Evolutionary conservation across 2,797 vertebrate species (phyloP).

Genomic region (Sphenodon punctatus): DNA sequence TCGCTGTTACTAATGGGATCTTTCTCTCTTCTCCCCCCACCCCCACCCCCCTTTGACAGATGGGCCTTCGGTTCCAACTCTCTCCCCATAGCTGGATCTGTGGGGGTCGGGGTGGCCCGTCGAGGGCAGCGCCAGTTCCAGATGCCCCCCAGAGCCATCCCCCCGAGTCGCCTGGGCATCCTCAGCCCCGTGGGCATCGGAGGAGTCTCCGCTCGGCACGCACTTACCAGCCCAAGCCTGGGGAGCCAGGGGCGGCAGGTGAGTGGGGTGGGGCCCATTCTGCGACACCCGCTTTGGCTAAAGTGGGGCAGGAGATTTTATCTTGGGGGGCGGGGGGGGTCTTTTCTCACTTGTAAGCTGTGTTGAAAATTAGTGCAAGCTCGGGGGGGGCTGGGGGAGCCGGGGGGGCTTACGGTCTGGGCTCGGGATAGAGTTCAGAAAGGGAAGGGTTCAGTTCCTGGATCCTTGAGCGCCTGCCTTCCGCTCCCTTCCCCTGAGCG

Average conservation of each 20-base stretch:
- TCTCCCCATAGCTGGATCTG: slow-evolving; percentile 97
- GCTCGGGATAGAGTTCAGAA: too few species aligned
- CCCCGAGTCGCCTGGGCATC: slow-evolving; percentile 85
- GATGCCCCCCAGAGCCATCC: slow-evolving; percentile 87
- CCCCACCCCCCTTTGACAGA: slow-evolving; percentile 65
- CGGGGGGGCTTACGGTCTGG: too few species aligned
- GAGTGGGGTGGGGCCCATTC: slow-evolving; percentile 44
- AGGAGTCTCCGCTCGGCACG: slow-evolving; percentile 86
- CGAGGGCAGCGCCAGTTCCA: slow-evolving; percentile 89
- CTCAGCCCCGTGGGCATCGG: slow-evolving; percentile 85
- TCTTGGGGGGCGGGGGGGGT: too few species aligned
- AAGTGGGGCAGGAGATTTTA: too few species aligned
- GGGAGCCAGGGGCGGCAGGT: slow-evolving; percentile 91
- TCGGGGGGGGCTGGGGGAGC: too few species aligned
- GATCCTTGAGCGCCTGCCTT: too few species aligned
- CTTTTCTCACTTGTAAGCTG: too few species aligned
- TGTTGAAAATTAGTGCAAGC: too few species aligned
- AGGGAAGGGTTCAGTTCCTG: too few species aligned
- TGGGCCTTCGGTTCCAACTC: slow-evolving; percentile 96
- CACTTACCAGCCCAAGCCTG: slow-evolving; percentile 84
- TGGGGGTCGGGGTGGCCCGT: slow-evolving; percentile 86
- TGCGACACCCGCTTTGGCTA: too few species aligned
- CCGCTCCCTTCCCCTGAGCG: too few species aligned
- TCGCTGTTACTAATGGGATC: fast-evolving
- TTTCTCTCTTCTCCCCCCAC: not conserved